Percentiles rank a stretch among this genome's conserved stretches.
Evolutionary conservation across 2,888 invertebrate species (phyloP).

Genomic region (Agrotis puta): DNA sequence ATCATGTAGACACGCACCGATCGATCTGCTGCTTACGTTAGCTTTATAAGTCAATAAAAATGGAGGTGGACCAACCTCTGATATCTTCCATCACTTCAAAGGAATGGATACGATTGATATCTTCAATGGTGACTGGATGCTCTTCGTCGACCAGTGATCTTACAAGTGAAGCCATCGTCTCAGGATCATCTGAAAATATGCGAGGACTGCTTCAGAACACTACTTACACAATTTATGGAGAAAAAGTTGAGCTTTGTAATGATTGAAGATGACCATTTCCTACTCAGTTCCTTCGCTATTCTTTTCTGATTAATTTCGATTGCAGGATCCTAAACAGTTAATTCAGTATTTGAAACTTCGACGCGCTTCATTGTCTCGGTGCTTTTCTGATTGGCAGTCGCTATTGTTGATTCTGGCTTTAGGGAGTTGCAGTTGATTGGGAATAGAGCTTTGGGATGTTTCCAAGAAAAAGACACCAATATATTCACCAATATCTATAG

Average conservation of each 20-base stretch:
- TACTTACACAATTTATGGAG: neutral
- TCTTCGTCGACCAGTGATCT: conserved; percentile 79
- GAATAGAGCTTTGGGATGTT: too few relatives aligned
- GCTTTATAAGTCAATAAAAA: neutral
- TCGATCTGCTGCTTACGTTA: too few relatives aligned
- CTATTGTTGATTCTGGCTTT: too few relatives aligned
- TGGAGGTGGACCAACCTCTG: conserved; percentile 73
- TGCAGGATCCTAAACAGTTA: too few relatives aligned
- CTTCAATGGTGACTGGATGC: conserved; percentile 74
- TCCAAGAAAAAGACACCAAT: neutral
- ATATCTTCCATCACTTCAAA: conserved; percentile 78
- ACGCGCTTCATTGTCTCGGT: too few relatives aligned
- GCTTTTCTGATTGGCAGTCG: too few relatives aligned
- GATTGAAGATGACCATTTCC: neutral
- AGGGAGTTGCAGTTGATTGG: too few relatives aligned
- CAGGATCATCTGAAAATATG: conserved; percentile 76
- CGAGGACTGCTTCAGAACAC: neutral
- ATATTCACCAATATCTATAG: conserved; percentile 73
- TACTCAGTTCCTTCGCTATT: too few relatives aligned
- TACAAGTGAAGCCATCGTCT: conserved; percentile 84
- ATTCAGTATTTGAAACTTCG: too few relatives aligned
- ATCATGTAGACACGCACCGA: too few relatives aligned
- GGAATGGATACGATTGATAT: conserved; percentile 74
- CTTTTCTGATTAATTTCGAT: too few relatives aligned
- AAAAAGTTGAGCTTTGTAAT: neutral